Base-by-base conservation (phyloP, 92 coral and sea anemone genomes). In the Umimayanthus kanabou region DNA sequence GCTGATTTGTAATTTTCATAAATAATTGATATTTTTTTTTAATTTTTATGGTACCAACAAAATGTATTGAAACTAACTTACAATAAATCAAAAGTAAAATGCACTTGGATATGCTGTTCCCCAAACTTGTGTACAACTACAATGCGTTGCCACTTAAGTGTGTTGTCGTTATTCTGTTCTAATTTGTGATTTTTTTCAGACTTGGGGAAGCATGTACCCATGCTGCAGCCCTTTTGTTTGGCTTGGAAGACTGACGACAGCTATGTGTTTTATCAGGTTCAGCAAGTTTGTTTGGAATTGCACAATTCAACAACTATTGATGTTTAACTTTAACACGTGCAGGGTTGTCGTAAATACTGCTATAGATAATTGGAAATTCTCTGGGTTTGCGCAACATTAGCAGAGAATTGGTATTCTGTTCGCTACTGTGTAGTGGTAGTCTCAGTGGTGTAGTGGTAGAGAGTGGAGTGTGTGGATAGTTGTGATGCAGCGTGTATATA, bases 151-250 rank as follows among this genome's bases (percentile, higher is more conserved):
- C 28, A 4, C 43, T 57, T 55, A 79, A 79, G 4, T 26, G 18
- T 55, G 22, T 55, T 16, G 16, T 45, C 33, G 30, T 39, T 80
- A 50, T 80, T 39, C 53, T 80, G 58, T 49, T 39, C 29, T 45
- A 33, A 33, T 33, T 33, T 33, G 0, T 33, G 37, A 33, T 8
- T 30, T 85, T 30, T 69, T 85, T 49, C 76, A 45, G 88, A 30
- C 88, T 85, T 85, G 88, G 88, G 70, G 79, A 85, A 85, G 88
- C 76, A 43, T 85, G 88, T 64, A 39, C 73, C 49, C 88, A 85
- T 73, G 61, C 79, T 74, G 88, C 82, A 71, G 88, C 88, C 22
- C 80, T 85, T 70, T 67, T 74, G 80, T 85, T 85, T 85, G 88
- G 77, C 64, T 73, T 85, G 49, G 88, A 85, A 29, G 73, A 33